Evolutionary conservation across 2,113 vertebrate genomes (phyloP), one percentile per base, ranked within the genome.

Genomic region (Hemiprocne comata): DNA sequence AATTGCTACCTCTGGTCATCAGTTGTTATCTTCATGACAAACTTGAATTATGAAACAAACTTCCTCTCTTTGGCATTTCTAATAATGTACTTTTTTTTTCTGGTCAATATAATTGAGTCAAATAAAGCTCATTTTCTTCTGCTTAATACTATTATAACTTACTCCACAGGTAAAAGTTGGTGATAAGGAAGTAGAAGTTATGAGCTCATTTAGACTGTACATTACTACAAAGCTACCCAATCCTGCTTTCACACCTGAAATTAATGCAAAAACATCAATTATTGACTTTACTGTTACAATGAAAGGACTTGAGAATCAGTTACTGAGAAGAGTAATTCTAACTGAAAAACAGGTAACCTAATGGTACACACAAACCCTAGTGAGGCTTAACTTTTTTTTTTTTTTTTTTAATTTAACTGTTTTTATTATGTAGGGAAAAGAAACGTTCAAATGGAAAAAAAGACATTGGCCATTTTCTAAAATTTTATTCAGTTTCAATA

Each of bases 281-380:
- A 98, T 98, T 69, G 98, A 98, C 95, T 98, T 98, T 94, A 98
- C 98, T 44, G 98, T 98, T 57, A 98, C 98, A 24, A 97, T 98
- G 97, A 98, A 98, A 95, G 98, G 98, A 73, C 98, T 98, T 33
- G 98, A 98, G 81, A 98, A 98, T 89, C 98, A 98, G 73, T 95
- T 98, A 95, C 94, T 98, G 65, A 97, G 97, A 76, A 98, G 98
- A 93, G 98, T 98, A 53, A 98, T 98, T 91, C 97, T 98, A 79
- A 98, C 98, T 51, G 98, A 98, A 89, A 98, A 98, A 85, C 97
- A 98, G 98, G 98, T 98, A 97, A 98, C 31, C 15, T 74, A 57
- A 50, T 28, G 48, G n/a, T 58, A 60, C 36, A 58, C 33, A 86
- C 26, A 88, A 86, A 84, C 29, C 11, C 25, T 26, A 67, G 17